These are phyloP conservation scores for Ptiloglossa arizonensis DNA, from an alignment of 1,140 invertebrate genomes.

Conservation along the genomic window DNA sequence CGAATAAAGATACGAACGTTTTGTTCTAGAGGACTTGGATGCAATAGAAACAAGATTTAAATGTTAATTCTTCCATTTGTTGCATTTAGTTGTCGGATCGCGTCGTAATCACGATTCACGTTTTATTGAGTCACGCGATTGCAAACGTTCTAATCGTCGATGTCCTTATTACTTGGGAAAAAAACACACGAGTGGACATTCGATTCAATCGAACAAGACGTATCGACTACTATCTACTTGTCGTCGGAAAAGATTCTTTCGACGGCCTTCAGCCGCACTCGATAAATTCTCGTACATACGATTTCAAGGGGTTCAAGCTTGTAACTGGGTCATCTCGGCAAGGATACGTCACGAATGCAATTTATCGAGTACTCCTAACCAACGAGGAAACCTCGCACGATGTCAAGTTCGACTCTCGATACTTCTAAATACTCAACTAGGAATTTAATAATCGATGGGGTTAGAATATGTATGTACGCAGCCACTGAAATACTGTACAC, in stretches of 20 bases:
- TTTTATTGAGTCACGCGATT: not conserved
- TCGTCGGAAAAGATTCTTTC: conserved; percentile 30
- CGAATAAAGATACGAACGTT: too few species aligned
- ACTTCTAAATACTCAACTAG: not conserved
- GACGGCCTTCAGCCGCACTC: conserved; percentile 37
- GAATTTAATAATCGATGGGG: too few species aligned
- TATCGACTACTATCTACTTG: not conserved
- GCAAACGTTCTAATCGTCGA: not conserved
- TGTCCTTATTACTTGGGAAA: not conserved
- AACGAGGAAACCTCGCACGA: conserved; percentile 57
- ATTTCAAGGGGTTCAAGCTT: conserved; percentile 48
- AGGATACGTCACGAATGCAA: conserved; percentile 63
- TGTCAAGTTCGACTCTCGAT: conserved; percentile 62
- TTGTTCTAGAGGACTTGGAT: too few species aligned
- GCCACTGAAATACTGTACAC: too few species aligned
- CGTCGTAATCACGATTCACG: not conserved
- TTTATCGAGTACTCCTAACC: conserved; percentile 42
- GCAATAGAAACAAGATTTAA: too few species aligned
- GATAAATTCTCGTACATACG: conserved; percentile 47
- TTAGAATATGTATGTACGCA: too few species aligned
- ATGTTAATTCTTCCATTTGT: too few species aligned
- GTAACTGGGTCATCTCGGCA: conserved; percentile 67
- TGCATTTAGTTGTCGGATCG: not conserved
- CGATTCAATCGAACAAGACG: not conserved
- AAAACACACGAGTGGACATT: not conserved